These are phyloP conservation scores for Poecilia latipinna DNA, from an alignment of 2,113 vertebrate species.

Conservation along the genomic window DNA sequence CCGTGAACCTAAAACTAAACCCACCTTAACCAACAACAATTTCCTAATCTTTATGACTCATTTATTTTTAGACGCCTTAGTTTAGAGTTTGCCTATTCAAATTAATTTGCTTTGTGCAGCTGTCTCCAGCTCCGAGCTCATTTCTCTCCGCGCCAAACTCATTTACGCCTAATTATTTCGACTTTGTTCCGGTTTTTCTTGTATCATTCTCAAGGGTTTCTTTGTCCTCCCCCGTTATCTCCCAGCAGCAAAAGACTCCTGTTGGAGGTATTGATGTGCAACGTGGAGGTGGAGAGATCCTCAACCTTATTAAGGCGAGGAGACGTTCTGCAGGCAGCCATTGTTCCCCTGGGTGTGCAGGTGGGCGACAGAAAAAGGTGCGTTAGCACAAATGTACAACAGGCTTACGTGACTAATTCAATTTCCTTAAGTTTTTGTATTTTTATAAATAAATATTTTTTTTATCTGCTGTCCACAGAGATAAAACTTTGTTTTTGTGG, in stretches of 20 bases:
- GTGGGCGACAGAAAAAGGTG: conserved; percentile 31
- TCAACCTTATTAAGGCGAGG: conserved; percentile 23
- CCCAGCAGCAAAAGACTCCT: not conserved
- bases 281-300: conserved; percentile 23
- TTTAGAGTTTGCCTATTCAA: too few species aligned
- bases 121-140: not conserved
- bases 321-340: conserved; percentile 1
- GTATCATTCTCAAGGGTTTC: not conserved
- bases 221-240: not conserved
- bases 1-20: too few species aligned
- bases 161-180: conserved; percentile 25
- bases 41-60: too few species aligned
- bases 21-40: too few species aligned
- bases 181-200: not conserved
- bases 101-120: not conserved
- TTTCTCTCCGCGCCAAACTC: not conserved
- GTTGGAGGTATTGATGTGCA: conserved; percentile 1
- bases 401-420: conserved; percentile 7
- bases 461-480: not conserved
- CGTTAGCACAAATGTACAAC: conserved; percentile 43
- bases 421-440: not conserved
- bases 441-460: conserved; percentile 9
- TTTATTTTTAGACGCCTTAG: too few species aligned
- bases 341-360: conserved; percentile 16
- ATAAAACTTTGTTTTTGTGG: conserved; percentile 8